Evolutionary conservation across 2,113 vertebrate species (phyloP), one percentile per base, ranked within the genome.

Genomic region (Microcebus ravelobensis): DNA sequence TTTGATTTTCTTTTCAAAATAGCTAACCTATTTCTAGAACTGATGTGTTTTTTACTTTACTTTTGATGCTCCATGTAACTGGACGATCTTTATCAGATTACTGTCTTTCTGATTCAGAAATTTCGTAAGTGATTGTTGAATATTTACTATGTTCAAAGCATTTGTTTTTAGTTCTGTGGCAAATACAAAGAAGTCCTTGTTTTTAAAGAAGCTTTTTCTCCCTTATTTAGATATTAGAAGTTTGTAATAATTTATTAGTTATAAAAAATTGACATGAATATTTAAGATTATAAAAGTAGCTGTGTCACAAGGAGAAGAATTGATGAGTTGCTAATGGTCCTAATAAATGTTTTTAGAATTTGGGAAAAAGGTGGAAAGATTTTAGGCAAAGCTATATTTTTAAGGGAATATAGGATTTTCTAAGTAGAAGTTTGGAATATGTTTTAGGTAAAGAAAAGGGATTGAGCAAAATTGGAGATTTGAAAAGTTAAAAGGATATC

Each of bases 241-340:
- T 59, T 45, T 90, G 7, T 59, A 15, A 52, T 88, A 74, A 71
- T 95, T 95, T 57, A 34, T 76, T 87, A 79, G 27, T 86, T 91
- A n/a, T 15, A 70, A 91, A 39, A 93, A 34, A 88, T 27, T 87
- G 17, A 67, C 5, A 15, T 73, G 4, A 88, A 76, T 90, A 89
- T 91, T 91, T 73, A 93, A 89, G 39, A 57, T 95, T 96, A 42
- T 83, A 81, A 91, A 84, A 70, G 55, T 89, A 92, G 29, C n/a
- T 70, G 0, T 87, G 12, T 82, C 15, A 71, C 3, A 77, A 77
- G 55, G 36, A 36, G 31, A 48, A 87, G 73, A 57, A n/a, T 27
- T 34, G 27, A 25, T 68, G 21, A 55, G 31, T 89, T 82, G 12
- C 25, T 89, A 42, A 74, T 81, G 50, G 6, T 63, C 17, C 31